A percentile compares a stretch with the other conserved stretches of the same genome.
Evolutionary conservation across 2,888 invertebrate genomes (phyloP).

Genomic region (Eupeodes luniger): DNA sequence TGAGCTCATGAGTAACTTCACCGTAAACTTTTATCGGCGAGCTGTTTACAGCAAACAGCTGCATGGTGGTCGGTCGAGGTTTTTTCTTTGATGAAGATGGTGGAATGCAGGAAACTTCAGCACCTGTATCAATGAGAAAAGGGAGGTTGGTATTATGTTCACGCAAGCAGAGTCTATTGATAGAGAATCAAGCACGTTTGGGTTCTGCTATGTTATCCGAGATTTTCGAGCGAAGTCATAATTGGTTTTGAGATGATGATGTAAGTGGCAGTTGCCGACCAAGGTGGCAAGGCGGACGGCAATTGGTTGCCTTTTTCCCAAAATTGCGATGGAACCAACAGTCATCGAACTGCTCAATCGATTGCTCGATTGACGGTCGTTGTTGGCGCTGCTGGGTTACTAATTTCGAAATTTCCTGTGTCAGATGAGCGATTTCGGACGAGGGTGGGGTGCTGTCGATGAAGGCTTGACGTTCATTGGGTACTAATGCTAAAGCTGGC

Average conservation of each 20-base stretch:
- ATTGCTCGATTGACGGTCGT: slow-evolving; percentile 4
- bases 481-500: background rate
- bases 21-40: slow-evolving; percentile 37
- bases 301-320: background rate
- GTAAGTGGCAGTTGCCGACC: background rate
- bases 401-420: background rate
- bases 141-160: slow-evolving; percentile 19
- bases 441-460: background rate
- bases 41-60: slow-evolving; percentile 2
- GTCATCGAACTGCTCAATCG: slow-evolving; percentile 36
- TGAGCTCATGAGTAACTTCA: slow-evolving; percentile 25
- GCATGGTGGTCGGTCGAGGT: background rate
- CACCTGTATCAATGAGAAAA: slow-evolving; percentile 12
- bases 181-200: background rate
- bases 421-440: background rate
- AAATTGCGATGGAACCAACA: slow-evolving; percentile 18
- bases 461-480: background rate
- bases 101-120: slow-evolving; percentile 1
- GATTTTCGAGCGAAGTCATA: background rate
- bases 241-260: background rate
- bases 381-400: background rate
- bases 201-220: background rate
- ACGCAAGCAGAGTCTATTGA: slow-evolving; percentile 7
- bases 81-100: background rate
- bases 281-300: slow-evolving; percentile 1